phyloP scores from a whole-genome alignment of 1,140 invertebrate species.

The Solenopsis fugax region DNA sequence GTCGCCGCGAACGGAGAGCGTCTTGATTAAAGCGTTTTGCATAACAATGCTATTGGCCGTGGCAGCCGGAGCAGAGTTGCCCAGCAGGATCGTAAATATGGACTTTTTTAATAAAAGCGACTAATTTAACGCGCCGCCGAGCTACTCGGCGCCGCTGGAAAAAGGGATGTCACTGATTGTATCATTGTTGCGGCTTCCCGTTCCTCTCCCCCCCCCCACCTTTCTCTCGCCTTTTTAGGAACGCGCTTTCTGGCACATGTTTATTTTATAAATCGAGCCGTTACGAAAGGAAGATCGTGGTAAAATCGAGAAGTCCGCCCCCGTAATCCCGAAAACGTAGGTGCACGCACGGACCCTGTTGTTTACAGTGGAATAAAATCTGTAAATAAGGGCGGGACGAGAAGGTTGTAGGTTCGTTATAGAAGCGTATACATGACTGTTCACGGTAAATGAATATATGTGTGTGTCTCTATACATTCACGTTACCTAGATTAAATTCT shows the following conservation, averaged over 20 bases:
- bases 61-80: conserved; percentile 8
- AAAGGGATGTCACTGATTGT: conserved; percentile 32
- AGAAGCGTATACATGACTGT: not conserved
- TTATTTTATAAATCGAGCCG: conserved; percentile 49
- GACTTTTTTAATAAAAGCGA: conserved; percentile 78
- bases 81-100: conserved; percentile 67
- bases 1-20: conserved; percentile 40
- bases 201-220: not conserved
- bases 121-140: conserved; percentile 71
- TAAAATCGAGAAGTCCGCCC: conserved; percentile 13
- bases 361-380: conserved; percentile 35
- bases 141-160: not conserved
- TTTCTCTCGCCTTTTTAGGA: not conserved
- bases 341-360: not conserved
- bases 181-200: conserved; percentile 7
- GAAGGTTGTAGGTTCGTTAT: not conserved
- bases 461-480: conserved; percentile 1
- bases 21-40: conserved; percentile 80
- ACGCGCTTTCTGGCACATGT: not conserved
- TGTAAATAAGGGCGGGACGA: conserved; percentile 2
- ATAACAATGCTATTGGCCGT: conserved; percentile 76
- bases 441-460: not conserved
- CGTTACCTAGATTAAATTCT: conserved; percentile 15
- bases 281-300: conserved; percentile 6
- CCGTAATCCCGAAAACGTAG: not conserved